phyloP scores from a whole-genome alignment of 2,113 vertebrate genomes.

The Oenanthe melanoleuca region DNA sequence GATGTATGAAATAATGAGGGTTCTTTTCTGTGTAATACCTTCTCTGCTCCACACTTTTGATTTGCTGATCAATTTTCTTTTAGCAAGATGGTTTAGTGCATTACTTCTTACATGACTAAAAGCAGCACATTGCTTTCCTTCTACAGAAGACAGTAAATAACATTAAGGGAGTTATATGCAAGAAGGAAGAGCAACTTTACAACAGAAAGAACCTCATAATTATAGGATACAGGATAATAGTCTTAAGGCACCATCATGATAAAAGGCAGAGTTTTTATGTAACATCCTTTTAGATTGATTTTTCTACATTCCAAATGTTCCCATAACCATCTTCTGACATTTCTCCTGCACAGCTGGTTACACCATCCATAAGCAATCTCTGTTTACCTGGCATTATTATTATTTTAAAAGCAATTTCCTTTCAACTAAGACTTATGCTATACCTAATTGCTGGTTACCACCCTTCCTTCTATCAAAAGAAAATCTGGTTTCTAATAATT shows the following conservation, averaged over 20 bases:
- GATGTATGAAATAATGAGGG: neutral
- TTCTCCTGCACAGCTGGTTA: slow-evolving; percentile 21
- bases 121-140: neutral
- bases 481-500: neutral
- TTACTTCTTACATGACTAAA: slow-evolving; percentile 22
- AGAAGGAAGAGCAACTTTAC: neutral
- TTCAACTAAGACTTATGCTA: neutral
- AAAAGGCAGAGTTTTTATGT: neutral
- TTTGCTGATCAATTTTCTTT: slow-evolving; percentile 6
- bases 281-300: slow-evolving; percentile 6
- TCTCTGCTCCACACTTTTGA: neutral
- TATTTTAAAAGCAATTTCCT: slow-evolving; percentile 28
- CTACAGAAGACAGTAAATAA: slow-evolving; percentile 17
- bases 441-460: slow-evolving; percentile 17
- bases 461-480: neutral
- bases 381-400: slow-evolving; percentile 22
- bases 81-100: neutral
- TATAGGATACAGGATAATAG: neutral
- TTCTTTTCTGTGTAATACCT: neutral
- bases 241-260: neutral
- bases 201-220: slow-evolving; percentile 2
- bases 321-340: slow-evolving; percentile 30
- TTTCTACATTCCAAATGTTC: slow-evolving; percentile 17
- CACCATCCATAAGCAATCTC: slow-evolving; percentile 4
- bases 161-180: neutral